These are phyloP conservation scores for Coendou prehensilis DNA, from an alignment of 2,797 vertebrate species.

Conservation along the genomic window DNA sequence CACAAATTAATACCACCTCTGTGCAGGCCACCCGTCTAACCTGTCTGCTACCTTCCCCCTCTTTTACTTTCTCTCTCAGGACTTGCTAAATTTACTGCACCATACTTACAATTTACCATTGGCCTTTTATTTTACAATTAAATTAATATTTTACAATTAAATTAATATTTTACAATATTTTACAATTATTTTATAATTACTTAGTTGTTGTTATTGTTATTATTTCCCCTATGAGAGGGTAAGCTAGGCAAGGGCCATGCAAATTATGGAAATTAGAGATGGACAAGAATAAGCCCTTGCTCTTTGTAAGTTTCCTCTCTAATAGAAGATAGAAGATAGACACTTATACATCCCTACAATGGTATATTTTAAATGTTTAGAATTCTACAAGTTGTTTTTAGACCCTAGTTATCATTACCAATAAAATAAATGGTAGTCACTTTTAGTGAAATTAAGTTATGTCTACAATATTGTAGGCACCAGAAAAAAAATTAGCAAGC, in stretches of 20 bases:
- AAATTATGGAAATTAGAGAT: not conserved
- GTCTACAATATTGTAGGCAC: not conserved
- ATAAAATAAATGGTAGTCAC: not conserved
- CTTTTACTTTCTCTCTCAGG: not conserved
- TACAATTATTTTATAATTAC: not conserved
- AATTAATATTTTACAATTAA: no score
- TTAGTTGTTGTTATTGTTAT: not conserved
- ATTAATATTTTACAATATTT: not conserved
- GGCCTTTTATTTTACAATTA: not conserved
- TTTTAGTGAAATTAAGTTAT: slow-evolving; percentile 12
- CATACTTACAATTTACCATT: not conserved
- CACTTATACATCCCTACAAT: not conserved
- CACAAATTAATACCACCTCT: not conserved
- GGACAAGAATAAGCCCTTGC: not conserved
- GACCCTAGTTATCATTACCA: not conserved
- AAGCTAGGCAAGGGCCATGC: not conserved
- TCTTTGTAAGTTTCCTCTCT: not conserved
- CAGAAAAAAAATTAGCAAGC: not conserved
- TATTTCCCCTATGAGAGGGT: not conserved
- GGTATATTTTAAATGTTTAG: not conserved
- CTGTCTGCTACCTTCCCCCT: not conserved
- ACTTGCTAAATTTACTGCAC: not conserved
- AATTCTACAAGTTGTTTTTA: not conserved
- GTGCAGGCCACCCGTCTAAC: not conserved
- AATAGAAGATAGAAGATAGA: not conserved